A percentile compares a stretch with the other conserved stretches of the same genome.
phyloP scores from a whole-genome alignment of 2,113 vertebrate species.

The Ginglymostoma cirratum region DNA sequence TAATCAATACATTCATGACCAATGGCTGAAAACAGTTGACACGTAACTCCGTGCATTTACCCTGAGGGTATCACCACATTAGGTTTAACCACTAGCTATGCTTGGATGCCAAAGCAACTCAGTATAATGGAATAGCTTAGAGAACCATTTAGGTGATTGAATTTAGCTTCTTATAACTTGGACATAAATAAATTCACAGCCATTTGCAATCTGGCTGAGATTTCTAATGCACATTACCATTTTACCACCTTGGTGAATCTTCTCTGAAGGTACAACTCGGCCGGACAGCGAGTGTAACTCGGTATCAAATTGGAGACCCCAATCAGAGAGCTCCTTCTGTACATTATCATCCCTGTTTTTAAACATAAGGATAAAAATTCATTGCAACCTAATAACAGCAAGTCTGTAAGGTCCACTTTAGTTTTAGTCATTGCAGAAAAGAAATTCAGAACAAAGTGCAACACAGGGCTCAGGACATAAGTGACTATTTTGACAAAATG shows the following conservation, averaged over 20 bases:
- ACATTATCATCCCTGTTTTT: slow-evolving; percentile 63
- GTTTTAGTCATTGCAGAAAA: not conserved
- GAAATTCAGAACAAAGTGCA: not conserved
- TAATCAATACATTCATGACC: not conserved
- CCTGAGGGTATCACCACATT: not conserved
- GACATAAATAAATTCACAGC: not conserved
- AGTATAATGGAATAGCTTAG: not conserved
- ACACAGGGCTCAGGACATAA: not conserved
- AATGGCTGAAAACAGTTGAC: not conserved
- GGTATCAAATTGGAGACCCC: slow-evolving; percentile 83
- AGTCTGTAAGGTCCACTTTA: not conserved
- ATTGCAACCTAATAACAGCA: not conserved
- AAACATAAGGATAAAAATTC: slow-evolving; percentile 16
- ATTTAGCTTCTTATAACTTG: not conserved
- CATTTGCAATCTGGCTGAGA: not conserved
- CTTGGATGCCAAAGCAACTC: not conserved
- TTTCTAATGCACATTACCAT: slow-evolving; percentile 56
- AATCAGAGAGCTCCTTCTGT: slow-evolving; percentile 71
- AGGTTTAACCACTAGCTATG: not conserved
- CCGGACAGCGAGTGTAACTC: slow-evolving; percentile 66
- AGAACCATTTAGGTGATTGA: not conserved
- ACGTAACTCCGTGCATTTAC: not conserved
- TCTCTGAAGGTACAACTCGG: slow-evolving; percentile 76
- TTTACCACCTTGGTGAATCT: slow-evolving; percentile 67
- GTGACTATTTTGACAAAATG: not conserved